Evolutionary conservation across 2,797 vertebrate species (phyloP).

Genomic region (Muscicapa striata): DNA sequence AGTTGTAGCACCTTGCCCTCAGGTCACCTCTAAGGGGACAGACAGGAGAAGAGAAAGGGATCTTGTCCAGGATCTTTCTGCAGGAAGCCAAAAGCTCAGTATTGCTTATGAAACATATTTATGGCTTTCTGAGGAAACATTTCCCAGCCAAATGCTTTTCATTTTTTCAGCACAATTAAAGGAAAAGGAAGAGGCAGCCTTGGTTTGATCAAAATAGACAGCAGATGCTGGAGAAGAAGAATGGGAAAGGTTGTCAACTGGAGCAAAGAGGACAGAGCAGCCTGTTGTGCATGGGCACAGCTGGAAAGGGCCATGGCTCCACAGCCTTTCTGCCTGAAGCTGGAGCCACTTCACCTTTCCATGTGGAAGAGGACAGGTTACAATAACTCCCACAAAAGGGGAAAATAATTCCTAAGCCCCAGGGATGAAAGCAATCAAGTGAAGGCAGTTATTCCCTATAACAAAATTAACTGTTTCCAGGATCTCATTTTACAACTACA

Average conservation of each 20-base stretch:
- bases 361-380: neutral
- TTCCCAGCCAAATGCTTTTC: constrained; percentile 42
- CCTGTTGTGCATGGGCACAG: neutral
- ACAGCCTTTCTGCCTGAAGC: neutral
- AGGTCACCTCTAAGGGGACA: neutral
- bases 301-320: neutral
- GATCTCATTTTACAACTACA: neutral
- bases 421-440: neutral
- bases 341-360: neutral
- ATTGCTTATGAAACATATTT: constrained; percentile 19
- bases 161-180: constrained; percentile 68
- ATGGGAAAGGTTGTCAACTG: neutral
- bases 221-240: constrained; percentile 33
- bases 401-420: neutral
- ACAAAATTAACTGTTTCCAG: neutral
- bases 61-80: neutral
- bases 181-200: constrained; percentile 71
- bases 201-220: constrained; percentile 54
- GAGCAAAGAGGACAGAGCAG: neutral
- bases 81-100: neutral
- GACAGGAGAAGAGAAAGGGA: neutral
- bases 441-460: neutral
- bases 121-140: constrained; percentile 31
- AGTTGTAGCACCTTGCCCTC: neutral
- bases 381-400: neutral